Evolutionary conservation across 2,113 vertebrate genomes (phyloP).

Genomic region (Ptilorrhoa leucosticta): DNA sequence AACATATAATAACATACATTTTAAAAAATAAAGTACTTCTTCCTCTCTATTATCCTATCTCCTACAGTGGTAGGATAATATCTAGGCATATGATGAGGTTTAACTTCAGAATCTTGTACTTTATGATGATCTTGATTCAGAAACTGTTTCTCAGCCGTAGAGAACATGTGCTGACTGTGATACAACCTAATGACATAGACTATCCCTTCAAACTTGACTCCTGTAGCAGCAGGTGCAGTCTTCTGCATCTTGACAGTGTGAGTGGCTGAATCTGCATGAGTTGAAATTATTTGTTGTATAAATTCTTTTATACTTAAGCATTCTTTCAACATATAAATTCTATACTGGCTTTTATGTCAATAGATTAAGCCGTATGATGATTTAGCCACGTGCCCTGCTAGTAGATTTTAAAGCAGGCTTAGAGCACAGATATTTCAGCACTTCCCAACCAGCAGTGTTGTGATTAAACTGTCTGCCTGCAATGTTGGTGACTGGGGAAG

Average conservation of each 20-base stretch:
- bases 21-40: background rate
- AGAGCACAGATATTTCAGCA: conserved; percentile 8
- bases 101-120: background rate
- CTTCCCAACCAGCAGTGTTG: conserved; percentile 21
- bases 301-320: background rate
- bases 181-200: background rate
- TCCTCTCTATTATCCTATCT: background rate
- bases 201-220: background rate
- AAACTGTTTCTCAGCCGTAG: background rate
- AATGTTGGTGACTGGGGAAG: conserved; percentile 15
- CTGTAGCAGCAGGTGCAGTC: background rate
- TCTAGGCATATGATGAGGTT: background rate
- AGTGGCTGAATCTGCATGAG: background rate
- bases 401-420: background rate
- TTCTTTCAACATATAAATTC: background rate
- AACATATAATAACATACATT: background rate
- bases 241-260: background rate
- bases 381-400: background rate
- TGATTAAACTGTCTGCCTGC: conserved; percentile 47
- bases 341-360: background rate
- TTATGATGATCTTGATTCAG: background rate
- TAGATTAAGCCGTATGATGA: background rate
- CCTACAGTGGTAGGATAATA: background rate
- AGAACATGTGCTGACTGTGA: background rate
- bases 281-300: background rate